phyloP scores from a whole-genome alignment of 2,113 vertebrate genomes.

The Salvator merianae region DNA sequence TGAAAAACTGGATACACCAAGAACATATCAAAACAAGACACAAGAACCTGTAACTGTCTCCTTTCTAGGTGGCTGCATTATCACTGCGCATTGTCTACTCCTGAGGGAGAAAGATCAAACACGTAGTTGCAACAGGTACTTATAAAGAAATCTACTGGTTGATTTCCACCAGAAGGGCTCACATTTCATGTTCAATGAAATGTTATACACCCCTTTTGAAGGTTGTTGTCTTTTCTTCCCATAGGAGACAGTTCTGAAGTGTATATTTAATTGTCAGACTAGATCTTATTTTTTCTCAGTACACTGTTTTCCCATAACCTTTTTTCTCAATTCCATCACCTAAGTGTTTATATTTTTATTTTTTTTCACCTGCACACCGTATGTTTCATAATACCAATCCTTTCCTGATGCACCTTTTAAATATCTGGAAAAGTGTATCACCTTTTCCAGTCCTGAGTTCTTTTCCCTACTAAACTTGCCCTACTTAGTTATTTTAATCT shows the following conservation, averaged over 20 bases:
- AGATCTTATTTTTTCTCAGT: not conserved
- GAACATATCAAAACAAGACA: no score
- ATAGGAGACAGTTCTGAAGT: not conserved
- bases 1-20: no score
- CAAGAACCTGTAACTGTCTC: no score
- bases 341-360: constrained; percentile 60
- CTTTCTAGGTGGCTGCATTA: no score
- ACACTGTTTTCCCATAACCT: constrained; percentile 13
- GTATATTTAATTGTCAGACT: constrained; percentile 2
- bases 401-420: constrained; percentile 57
- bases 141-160: no score
- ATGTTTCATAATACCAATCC: constrained; percentile 44
- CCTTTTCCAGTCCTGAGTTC: constrained; percentile 46
- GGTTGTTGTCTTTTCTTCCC: not conserved
- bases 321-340: constrained; percentile 19
- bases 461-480: constrained; percentile 63
- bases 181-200: no score
- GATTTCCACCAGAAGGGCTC: no score
- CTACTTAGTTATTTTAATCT: constrained; percentile 69
- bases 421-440: constrained; percentile 67
- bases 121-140: no score
- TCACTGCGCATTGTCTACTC: no score
- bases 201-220: not conserved
- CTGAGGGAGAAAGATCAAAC: no score
- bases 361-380: constrained; percentile 58